Base-by-base conservation (phyloP, 1,140 invertebrate species). In the Cecropterus lyciades region DNA sequence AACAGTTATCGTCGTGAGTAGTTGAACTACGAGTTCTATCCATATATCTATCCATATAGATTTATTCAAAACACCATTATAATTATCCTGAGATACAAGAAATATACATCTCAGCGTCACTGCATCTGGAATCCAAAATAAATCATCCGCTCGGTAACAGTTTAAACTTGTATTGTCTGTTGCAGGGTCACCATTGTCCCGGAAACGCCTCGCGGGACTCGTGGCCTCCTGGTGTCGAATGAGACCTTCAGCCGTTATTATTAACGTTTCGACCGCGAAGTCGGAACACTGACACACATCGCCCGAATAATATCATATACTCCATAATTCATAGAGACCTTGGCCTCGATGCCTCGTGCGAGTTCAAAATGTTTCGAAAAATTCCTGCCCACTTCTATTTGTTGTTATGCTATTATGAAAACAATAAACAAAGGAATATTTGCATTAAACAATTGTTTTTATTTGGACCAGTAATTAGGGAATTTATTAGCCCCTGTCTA, bases 291-390 rank as follows among this genome's bases (percentile, higher is more conserved):
- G 83, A 84, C 85, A 89, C 64, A 85, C 81, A 87, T 86, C 74
- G 73, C 74, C 86, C 76, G 81, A 89, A 87, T 88, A 89, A 89
- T 86, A 86, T 82, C 85, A 91, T 91, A 87, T 83, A 85, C 78
- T 91, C 85, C 87, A 89, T 91, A 91, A 91, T 89, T 91, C 87
- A 91, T 89, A 79, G 79, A 75, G 79, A 77, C 87, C 89, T 91
- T 89, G 89, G 87, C 89, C 89, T 73, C 81, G 79, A 87, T 89
- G 79, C 67, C 77, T 74, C 70, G 70, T 75, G 62, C 67, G 62
- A 68, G 66, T 70, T 70, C 69, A 66, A 52, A 65, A 57, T 45
- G 49, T n/a, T 37, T 37, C 11, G 40, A 43, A 14, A 43, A 43
- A 43, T 43, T 43, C 40, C 40, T 14, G 40, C 10, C 40, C 3